Evolutionary conservation across 2,797 vertebrate genomes (phyloP).

Genomic region (Clarias pachynema): DNA sequence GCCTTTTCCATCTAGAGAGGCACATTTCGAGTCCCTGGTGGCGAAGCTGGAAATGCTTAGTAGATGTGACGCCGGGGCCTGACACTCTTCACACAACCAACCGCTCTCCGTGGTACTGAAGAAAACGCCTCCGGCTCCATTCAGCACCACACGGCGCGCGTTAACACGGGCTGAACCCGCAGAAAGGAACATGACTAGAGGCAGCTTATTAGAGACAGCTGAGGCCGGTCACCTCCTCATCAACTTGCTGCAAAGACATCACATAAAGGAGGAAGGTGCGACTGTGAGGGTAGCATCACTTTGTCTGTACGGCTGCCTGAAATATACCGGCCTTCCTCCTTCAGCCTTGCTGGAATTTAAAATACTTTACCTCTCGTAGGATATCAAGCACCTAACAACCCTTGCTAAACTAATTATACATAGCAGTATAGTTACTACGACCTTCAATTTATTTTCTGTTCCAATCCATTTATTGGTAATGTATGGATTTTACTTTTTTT

Average conservation of each 20-base stretch:
- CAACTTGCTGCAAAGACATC: constrained; percentile 8
- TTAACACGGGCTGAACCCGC: neutral
- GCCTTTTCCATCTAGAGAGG: constrained; percentile 37
- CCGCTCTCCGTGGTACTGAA: constrained; percentile 27
- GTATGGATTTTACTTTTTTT: neutral
- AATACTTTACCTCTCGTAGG: neutral
- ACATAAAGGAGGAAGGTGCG: neutral
- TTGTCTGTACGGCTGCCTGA: neutral
- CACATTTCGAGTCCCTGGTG: constrained; percentile 14
- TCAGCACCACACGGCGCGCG: neutral
- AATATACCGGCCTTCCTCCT: neutral
- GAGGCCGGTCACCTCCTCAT: constrained; percentile 32
- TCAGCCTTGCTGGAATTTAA: neutral
- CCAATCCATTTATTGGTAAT: neutral
- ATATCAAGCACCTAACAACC: neutral
- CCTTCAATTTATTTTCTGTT: neutral
- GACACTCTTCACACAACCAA: constrained; percentile 23
- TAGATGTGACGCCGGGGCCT: constrained; percentile 8
- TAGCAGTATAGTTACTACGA: neutral
- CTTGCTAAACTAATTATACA: neutral
- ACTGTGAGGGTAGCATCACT: neutral
- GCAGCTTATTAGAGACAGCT: constrained; percentile 28
- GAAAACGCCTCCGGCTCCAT: neutral
- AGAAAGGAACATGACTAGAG: constrained; percentile 24
- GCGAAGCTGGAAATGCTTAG: constrained; percentile 8